Conservation (phyloP, 2,888 invertebrate genomes). For the Gisinianus flammeolus region DNA sequence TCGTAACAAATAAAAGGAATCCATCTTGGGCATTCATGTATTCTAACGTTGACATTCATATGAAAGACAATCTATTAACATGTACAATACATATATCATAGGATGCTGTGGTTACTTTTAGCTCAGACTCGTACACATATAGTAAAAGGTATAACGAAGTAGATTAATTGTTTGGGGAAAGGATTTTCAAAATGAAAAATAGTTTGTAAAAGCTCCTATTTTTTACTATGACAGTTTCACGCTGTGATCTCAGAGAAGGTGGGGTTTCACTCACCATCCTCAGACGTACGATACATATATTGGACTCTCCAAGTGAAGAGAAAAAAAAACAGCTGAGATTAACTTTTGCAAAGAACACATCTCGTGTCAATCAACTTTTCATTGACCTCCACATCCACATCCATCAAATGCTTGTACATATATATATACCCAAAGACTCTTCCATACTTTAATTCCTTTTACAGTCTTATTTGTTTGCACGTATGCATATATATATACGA, state of each 20-base stretch:
- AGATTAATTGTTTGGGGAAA: constrained; percentile 50
- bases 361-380: background rate
- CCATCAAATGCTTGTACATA: background rate
- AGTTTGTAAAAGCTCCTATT: constrained; percentile 31
- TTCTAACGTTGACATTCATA: too few relatives aligned
- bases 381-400: background rate
- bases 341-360: background rate
- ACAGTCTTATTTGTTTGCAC: too few relatives aligned
- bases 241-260: constrained; percentile 44
- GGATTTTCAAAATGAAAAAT: constrained; percentile 49
- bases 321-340: background rate
- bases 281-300: background rate
- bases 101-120: too few relatives aligned
- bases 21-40: too few relatives aligned
- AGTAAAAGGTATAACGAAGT: constrained; percentile 5
- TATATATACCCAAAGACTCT: background rate
- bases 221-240: constrained; percentile 43
- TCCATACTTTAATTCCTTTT: background rate
- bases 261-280: constrained; percentile 10
- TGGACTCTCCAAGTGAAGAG: background rate
- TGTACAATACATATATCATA: too few relatives aligned
- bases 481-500: too few relatives aligned
- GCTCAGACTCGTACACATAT: too few relatives aligned
- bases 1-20: too few relatives aligned
- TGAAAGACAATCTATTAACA: too few relatives aligned